Evolutionary conservation across 2,888 invertebrate genomes (phyloP).

Genomic region (Adineta ricciae): DNA sequence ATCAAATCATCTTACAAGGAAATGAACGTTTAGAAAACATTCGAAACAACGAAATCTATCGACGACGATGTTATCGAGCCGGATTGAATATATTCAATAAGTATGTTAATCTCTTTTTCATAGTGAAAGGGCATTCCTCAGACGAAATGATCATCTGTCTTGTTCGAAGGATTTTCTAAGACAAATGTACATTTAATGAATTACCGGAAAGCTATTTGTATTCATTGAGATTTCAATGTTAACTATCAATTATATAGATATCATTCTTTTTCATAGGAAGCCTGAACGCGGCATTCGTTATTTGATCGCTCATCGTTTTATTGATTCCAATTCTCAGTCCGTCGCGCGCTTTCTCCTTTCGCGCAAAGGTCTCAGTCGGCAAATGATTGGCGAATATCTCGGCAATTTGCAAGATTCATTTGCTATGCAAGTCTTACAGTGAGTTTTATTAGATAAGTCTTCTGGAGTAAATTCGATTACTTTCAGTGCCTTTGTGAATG

Average conservation of each 20-base stretch:
- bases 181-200: no score
- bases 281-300: constrained; percentile 90
- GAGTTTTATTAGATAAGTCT: constrained; percentile 47
- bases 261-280: constrained; percentile 54
- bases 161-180: no score
- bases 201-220: neutral
- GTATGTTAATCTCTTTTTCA: neutral
- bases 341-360: constrained; percentile 88
- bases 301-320: constrained; percentile 80
- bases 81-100: constrained; percentile 5
- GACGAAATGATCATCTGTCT: no score
- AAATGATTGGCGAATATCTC: constrained; percentile 97
- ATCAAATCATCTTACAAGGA: neutral
- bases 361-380: constrained; percentile 88
- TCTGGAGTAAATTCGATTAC: constrained; percentile 36
- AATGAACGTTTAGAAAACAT: neutral
- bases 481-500: constrained; percentile 56
- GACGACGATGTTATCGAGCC: neutral
- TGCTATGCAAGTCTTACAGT: constrained; percentile 90
- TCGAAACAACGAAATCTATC: neutral
- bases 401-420: constrained; percentile 88
- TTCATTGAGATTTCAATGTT: neutral
- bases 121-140: neutral
- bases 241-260: neutral
- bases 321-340: constrained; percentile 83